These are phyloP conservation scores for Pteropus alecto DNA, from an alignment of 2,113 vertebrate genomes.

Conservation along the genomic window DNA sequence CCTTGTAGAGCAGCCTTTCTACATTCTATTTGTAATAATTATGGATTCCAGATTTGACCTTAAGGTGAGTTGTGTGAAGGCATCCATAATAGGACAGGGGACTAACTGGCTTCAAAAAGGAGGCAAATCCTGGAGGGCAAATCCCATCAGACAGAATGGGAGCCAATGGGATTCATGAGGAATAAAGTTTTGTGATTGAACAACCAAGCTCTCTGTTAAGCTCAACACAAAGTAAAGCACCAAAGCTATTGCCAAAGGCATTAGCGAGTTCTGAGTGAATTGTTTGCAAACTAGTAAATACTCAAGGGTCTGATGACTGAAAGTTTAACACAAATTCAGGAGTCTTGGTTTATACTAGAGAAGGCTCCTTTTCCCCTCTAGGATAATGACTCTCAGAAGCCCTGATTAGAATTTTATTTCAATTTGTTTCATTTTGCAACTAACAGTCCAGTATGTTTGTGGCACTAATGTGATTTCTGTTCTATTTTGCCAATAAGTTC, in stretches of 20 bases:
- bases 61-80: not conserved
- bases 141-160: not conserved
- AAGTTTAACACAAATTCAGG: not conserved
- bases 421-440: not conserved
- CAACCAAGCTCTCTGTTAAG: not conserved
- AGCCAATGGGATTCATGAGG: not conserved
- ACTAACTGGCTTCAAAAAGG: not conserved
- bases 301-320: not conserved
- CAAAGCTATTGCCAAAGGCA: not conserved
- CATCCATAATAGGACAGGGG: not conserved
- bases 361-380: not conserved
- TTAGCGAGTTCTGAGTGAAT: not conserved
- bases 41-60: not conserved
- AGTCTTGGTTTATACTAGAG: not conserved
- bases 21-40: not conserved
- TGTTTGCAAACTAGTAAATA: not conserved
- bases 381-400: not conserved
- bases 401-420: constrained; percentile 27
- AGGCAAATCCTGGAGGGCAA: not conserved
- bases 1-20: not conserved
- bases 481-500: not conserved
- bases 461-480: not conserved
- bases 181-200: not conserved
- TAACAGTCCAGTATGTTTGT: not conserved
- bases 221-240: not conserved